Percentiles rank a stretch among this genome's conserved stretches.
These are phyloP conservation scores for Diprion similis DNA, from an alignment of 1,140 invertebrate genomes.

Conservation along the genomic window DNA sequence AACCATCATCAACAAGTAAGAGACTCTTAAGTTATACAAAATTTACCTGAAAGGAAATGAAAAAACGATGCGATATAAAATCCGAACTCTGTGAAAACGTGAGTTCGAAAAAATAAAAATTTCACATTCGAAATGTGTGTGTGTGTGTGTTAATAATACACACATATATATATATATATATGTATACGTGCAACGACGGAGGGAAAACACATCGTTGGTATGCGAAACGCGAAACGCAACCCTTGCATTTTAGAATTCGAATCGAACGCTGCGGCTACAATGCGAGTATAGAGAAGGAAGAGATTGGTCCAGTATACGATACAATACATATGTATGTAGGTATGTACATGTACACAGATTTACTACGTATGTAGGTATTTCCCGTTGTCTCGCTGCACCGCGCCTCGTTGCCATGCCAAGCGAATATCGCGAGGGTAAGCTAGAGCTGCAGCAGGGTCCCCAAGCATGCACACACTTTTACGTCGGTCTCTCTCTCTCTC, in stretches of 20 bases:
- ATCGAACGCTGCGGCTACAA: slow-evolving; percentile 3
- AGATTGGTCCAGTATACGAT: no score
- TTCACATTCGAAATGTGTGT: no score
- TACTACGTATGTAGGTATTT: neutral
- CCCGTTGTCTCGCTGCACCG: neutral
- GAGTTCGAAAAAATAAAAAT: no score
- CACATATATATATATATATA: no score
- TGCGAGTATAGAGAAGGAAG: no score
- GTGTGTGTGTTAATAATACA: no score
- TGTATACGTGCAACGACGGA: neutral
- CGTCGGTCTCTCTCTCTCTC: neutral
- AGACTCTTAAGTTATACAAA: no score
- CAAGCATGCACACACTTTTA: neutral
- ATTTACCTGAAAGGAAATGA: slow-evolving; percentile 9
- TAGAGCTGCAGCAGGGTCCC: no score
- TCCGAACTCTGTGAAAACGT: no score
- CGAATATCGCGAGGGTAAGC: neutral
- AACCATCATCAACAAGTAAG: no score
- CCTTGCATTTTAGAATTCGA: slow-evolving; percentile 46
- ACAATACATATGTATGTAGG: no score
- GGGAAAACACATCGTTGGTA: slow-evolving; percentile 29
- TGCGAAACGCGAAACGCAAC: slow-evolving; percentile 40
- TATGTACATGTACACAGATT: no score
- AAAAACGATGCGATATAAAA: slow-evolving; percentile 22
- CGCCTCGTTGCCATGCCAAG: neutral